Evolutionary conservation across 2,797 vertebrate genomes (phyloP).

Genomic region (Melanotaenia maccullochi): DNA sequence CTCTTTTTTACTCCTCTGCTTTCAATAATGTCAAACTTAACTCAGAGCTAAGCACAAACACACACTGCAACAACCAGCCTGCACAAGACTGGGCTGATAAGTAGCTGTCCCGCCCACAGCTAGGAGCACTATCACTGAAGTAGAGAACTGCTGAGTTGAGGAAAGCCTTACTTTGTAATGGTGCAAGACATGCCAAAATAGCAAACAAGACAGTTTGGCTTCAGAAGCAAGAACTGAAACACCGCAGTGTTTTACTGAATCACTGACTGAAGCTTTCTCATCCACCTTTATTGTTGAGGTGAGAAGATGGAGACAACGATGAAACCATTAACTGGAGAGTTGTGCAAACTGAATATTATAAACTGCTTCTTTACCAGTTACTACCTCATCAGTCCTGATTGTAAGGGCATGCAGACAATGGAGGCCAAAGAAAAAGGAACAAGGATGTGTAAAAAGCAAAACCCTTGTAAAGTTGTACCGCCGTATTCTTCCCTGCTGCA

Average conservation of each 20-base stretch:
- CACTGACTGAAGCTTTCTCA: neutral
- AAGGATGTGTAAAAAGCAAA: conserved; percentile 20
- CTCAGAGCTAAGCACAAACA: neutral
- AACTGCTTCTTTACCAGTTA: conserved; percentile 8
- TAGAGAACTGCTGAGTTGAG: neutral
- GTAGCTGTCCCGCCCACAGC: neutral
- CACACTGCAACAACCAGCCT: neutral
- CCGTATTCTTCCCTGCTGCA: conserved; percentile 32
- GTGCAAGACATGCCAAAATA: conserved; percentile 19
- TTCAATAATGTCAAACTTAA: neutral
- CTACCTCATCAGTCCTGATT: conserved; percentile 27
- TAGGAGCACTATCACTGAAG: neutral
- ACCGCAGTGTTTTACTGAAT: neutral
- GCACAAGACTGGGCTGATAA: neutral
- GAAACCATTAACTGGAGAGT: neutral
- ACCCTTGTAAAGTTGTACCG: conserved; percentile 20
- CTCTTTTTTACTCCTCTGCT: neutral
- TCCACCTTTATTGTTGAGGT: neutral
- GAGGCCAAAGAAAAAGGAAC: neutral
- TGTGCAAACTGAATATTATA: neutral
- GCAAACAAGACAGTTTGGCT: conserved; percentile 17
- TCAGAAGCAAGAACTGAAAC: conserved; percentile 1
- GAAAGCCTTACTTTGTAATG: neutral
- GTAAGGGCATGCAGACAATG: conserved; percentile 15
- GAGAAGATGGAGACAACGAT: neutral